These are phyloP conservation scores for Hirundichthys speculiger DNA, from an alignment of 2,113 vertebrate species.

Conservation along the genomic window DNA sequence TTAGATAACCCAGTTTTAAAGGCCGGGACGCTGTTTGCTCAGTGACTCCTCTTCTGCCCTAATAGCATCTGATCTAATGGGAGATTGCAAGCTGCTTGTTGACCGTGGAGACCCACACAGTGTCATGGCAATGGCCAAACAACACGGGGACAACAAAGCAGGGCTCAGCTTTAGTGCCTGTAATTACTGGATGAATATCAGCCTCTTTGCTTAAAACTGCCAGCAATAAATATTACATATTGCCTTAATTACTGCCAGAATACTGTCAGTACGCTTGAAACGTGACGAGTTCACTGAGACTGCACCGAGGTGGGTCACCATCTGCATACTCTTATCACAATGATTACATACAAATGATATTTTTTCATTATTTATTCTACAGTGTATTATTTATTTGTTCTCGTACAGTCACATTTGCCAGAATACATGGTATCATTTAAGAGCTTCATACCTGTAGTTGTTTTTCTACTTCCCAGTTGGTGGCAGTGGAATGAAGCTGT, in stretches of 20 bases:
- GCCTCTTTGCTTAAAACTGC: slow-evolving; percentile 38
- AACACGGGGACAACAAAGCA: slow-evolving; percentile 56
- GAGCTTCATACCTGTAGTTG: too few relatives aligned
- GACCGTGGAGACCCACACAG: slow-evolving; percentile 53
- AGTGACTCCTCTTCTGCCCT: slow-evolving; percentile 66
- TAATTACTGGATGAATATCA: slow-evolving; percentile 67
- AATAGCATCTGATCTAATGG: slow-evolving; percentile 76
- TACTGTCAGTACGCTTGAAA: not conserved
- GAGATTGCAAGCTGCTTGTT: slow-evolving; percentile 70
- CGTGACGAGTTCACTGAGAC: not conserved
- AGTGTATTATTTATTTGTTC: too few relatives aligned
- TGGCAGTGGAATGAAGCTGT: too few relatives aligned
- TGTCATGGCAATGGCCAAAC: slow-evolving; percentile 72
- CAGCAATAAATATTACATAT: slow-evolving; percentile 56
- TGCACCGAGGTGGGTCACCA: not conserved
- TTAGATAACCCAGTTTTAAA: slow-evolving; percentile 77
- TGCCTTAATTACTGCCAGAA: slow-evolving; percentile 27
- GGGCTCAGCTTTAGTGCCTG: slow-evolving; percentile 53
- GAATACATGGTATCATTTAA: not conserved
- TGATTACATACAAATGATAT: not conserved
- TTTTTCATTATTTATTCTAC: too few relatives aligned
- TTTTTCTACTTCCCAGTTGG: too few relatives aligned
- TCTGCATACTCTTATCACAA: not conserved
- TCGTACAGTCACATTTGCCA: not conserved
- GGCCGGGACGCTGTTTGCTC: slow-evolving; percentile 70